Percentiles rank a stretch among this genome's conserved stretches.
Evolutionary conservation across 2,797 vertebrate genomes (phyloP).

Genomic region (Crocodylus rhombifer): DNA sequence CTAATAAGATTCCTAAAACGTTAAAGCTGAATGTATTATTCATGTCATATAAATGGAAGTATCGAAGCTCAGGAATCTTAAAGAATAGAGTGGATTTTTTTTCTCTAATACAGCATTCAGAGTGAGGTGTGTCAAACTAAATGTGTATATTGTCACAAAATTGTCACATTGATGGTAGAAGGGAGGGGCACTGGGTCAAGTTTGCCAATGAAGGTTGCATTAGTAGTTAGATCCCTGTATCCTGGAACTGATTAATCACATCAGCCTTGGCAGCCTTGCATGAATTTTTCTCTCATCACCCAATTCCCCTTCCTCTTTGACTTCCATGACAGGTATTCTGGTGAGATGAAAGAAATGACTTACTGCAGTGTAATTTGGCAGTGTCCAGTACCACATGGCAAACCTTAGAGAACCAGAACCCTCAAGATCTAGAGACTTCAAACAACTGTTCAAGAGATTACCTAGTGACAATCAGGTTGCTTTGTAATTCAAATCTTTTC

Average conservation of each 20-base stretch:
- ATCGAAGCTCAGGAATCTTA: not conserved
- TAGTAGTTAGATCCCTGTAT: not conserved
- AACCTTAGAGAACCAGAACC: not conserved
- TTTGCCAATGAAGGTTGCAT: not conserved
- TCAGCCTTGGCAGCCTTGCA: not conserved
- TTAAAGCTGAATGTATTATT: conserved; percentile 30
- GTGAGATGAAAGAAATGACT: conserved; percentile 10
- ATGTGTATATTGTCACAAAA: conserved; percentile 14
- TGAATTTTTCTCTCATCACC: not conserved
- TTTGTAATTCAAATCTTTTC: not conserved
- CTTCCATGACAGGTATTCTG: not conserved
- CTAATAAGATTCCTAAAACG: conserved; percentile 11
- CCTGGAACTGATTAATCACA: not conserved
- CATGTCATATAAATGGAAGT: not conserved
- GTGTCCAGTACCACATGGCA: not conserved
- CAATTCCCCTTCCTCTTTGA: not conserved
- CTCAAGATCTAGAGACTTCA: not conserved
- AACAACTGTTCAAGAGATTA: not conserved
- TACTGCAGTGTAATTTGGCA: not conserved
- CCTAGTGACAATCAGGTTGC: fast-evolving
- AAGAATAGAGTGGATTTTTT: not conserved
- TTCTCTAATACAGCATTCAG: not conserved
- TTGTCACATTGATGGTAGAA: not conserved
- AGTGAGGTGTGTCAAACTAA: conserved; percentile 21
- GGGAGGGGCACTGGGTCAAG: not conserved